A percentile compares a stretch with the other conserved stretches of the same genome.
Conservation (phyloP, 2,113 vertebrate genomes). For the Scartelaos histophorus region DNA sequence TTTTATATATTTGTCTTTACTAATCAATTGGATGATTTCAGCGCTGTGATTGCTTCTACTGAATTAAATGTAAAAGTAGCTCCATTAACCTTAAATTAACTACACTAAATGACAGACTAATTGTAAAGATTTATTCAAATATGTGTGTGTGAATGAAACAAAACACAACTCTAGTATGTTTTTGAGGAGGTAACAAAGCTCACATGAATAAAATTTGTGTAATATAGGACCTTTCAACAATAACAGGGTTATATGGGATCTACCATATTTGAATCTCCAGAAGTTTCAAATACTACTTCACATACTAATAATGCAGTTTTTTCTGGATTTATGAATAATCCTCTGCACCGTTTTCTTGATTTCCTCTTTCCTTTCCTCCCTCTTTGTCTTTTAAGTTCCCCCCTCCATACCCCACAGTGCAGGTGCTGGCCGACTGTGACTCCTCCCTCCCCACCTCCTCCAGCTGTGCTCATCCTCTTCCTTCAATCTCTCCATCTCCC, state of each 20-base stretch:
- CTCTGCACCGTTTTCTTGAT: constrained; percentile 33
- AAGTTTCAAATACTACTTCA: neutral
- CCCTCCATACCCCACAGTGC: constrained; percentile 68
- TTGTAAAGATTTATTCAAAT: too few relatives aligned
- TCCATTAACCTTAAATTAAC: too few relatives aligned
- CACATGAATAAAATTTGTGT: too few relatives aligned
- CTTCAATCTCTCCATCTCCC: constrained; percentile 54
- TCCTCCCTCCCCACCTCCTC: constrained; percentile 44
- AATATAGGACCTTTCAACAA: neutral
- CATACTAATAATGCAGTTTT: neutral
- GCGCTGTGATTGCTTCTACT: too few relatives aligned
- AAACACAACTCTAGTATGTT: too few relatives aligned
- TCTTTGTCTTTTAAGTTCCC: constrained; percentile 54
- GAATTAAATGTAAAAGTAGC: too few relatives aligned
- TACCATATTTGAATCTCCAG: neutral
- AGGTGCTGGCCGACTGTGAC: constrained; percentile 69
- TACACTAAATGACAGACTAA: too few relatives aligned
- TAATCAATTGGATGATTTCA: too few relatives aligned
- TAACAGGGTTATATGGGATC: neutral
- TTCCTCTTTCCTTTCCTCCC: constrained; percentile 45
- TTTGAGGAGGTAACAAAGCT: too few relatives aligned
- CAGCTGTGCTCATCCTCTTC: constrained; percentile 49
- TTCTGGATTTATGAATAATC: constrained; percentile 8
- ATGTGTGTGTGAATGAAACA: too few relatives aligned
- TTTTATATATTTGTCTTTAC: too few relatives aligned